Evolutionary conservation across 2,113 vertebrate genomes (phyloP).

Genomic region (Pica pica): DNA sequence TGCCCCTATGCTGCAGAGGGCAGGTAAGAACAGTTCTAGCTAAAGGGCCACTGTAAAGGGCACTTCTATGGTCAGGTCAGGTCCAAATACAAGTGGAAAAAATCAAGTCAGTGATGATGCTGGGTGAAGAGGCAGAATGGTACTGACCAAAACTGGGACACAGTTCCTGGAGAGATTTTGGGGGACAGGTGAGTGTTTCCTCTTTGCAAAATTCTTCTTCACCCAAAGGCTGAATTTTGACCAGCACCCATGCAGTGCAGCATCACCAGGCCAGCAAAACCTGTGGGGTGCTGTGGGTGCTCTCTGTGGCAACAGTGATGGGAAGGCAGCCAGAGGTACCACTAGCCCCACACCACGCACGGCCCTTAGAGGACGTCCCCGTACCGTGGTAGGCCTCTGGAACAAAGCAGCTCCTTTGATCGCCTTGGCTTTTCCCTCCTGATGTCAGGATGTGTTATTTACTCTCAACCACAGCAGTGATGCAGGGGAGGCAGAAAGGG

Average conservation of each 20-base stretch:
- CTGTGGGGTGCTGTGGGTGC: not conserved
- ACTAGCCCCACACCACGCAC: accelerated
- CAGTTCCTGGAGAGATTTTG: not conserved
- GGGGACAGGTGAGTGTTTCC: accelerated
- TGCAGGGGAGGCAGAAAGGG: not conserved
- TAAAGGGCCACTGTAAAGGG: not conserved
- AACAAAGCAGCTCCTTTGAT: not conserved
- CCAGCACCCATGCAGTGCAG: not conserved
- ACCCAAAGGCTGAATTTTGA: not conserved
- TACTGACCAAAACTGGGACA: not conserved
- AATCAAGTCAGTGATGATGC: not conserved
- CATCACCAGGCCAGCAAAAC: not conserved
- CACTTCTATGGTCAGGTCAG: not conserved
- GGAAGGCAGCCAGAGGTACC: not conserved
- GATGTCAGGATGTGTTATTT: not conserved
- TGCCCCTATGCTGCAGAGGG: not conserved
- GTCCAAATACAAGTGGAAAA: not conserved
- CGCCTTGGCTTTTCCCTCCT: not conserved
- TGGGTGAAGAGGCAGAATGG: no score
- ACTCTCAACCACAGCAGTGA: not conserved
- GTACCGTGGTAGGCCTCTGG: not conserved
- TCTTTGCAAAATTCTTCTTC: not conserved
- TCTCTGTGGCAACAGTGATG: not conserved
- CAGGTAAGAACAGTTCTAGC: not conserved
- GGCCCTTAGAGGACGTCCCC: no score